Base-by-base conservation (phyloP, 2,888 invertebrate species). In the Tetrapedia diversipes region DNA sequence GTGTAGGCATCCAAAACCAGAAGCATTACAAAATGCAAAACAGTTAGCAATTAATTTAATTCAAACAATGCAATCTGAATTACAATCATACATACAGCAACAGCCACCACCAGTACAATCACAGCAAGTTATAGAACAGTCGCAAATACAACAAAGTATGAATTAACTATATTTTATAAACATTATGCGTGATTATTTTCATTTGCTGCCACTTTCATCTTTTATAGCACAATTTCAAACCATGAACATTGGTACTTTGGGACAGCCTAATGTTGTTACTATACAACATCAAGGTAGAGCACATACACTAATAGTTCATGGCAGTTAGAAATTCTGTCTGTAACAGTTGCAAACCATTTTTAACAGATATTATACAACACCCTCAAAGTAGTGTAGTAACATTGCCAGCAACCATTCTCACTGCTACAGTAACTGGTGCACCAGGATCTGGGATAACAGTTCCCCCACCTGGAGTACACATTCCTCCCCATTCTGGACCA, bases 11-110 rank as follows among this genome's bases (percentile, higher is more conserved):
- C 94, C 95, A 14, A 94, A 95, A 85, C 93, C 94, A 32, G 94
- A 95, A 85, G 95, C 95, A 56, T 91, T 96, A 49, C 94, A 95
- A 79, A 95, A 94, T 83, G 96, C 96, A 19, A 94, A 95, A 86
- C 95, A 95, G 80, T 91, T 96, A 66, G 95, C 96, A 16, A 94
- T 95, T 87, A 96, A 96, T 91, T 93, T 97, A 57, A 95, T 96
- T 82, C 96, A 96, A 92, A 96, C 96, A 6, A 95, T 97, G 91
- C 94, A 95, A 81, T 92, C 93, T 68, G 93, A 93, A 80, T 91
- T 92, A 39, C 92, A 92, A 75, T 90, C 92, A 67, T 92, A 92
- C 65, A 92, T 92, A 79, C 92, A 92, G 59, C 92, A 92, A 77
- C 92, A 92, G 71, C 92, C 92, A 69, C 91, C 91, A 49, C 91